A percentile compares a stretch with the other conserved stretches of the same genome.
These are phyloP conservation scores for Propithecus perrieri DNA, from an alignment of 2,797 vertebrate species.

Conservation along the genomic window DNA sequence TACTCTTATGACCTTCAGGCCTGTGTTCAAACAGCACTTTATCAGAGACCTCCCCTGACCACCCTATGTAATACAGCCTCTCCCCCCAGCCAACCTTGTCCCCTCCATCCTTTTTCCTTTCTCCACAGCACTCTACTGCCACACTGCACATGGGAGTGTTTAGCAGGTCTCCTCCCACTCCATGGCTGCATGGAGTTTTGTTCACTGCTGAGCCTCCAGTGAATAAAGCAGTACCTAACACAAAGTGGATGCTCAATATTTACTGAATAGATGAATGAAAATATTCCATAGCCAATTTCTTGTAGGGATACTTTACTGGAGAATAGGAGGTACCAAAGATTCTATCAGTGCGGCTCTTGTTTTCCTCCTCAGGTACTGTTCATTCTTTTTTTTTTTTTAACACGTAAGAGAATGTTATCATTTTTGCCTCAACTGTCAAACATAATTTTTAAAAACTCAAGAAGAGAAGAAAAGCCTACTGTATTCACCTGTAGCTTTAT, in stretches of 20 bases:
- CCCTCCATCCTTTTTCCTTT: too few relatives aligned
- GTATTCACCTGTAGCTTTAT: background rate
- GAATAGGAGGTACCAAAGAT: background rate
- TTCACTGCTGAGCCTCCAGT: background rate
- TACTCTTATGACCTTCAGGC: background rate
- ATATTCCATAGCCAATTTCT: background rate
- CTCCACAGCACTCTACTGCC: background rate
- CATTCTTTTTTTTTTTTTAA: background rate
- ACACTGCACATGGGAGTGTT: background rate
- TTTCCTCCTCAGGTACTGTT: background rate
- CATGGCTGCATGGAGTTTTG: background rate
- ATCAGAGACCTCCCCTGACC: background rate
- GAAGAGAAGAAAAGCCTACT: background rate
- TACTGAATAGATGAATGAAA: background rate
- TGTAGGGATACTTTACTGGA: background rate
- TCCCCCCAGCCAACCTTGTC: background rate
- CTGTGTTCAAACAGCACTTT: background rate
- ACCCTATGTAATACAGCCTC: background rate
- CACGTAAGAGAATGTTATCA: background rate
- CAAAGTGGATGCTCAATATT: background rate
- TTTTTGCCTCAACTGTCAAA: background rate
- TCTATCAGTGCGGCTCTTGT: background rate
- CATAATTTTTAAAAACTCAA: background rate
- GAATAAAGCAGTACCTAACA: background rate
- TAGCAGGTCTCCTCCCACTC: background rate